Evolutionary conservation across 2,113 vertebrate genomes (phyloP), one percentile per base, ranked within the genome.

Genomic region (Rousettus leschenaultii): DNA sequence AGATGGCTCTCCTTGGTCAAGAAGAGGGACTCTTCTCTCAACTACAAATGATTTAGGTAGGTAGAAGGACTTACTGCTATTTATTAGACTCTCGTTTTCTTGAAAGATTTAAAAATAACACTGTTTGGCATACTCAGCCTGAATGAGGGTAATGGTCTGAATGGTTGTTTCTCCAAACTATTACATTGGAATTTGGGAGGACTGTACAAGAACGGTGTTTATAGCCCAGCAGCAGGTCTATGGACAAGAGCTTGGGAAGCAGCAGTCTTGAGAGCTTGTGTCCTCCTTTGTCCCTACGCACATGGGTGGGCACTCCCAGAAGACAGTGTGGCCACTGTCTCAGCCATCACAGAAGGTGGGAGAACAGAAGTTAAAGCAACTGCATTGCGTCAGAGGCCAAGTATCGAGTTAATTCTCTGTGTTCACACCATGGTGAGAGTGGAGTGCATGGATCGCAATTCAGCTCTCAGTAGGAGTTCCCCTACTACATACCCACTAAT

Each of bases 101-200:
- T 53, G 11, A 65, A 61, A 24, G 59, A 75, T 71, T 88, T 80
- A 73, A 91, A 94, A 89, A 75, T 74, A 82, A 59, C n/a, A 53
- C 40, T n/a, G 33, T 15, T 5, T 28, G 59, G 26, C 21, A 57
- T 40, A 59, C 10, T 8, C 85, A 35, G 24, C 16, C 43, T 38
- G 12, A 33, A 33, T 74, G 26, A 85, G 19, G 18, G 14, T 35
- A 68, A 28, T 90, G 53, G 45, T 94, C 48, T 94, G 22, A 51
- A 21, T 26, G 13, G 16, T 43, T 51, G 48, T 7, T 80, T 43
- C 28, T 35, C 40, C 28, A 48, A 63, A 74, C 15, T 35, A 35
- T 73, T 61, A 15, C 13, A 4, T 7, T 65, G 55, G 45, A 40
- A 73, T 71, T 45, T 61, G 30, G 66, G 55, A 40, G 24, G 19